Evolutionary conservation across 1,140 invertebrate species (phyloP).

Genomic region (Phymorhynchus buccinoides): DNA sequence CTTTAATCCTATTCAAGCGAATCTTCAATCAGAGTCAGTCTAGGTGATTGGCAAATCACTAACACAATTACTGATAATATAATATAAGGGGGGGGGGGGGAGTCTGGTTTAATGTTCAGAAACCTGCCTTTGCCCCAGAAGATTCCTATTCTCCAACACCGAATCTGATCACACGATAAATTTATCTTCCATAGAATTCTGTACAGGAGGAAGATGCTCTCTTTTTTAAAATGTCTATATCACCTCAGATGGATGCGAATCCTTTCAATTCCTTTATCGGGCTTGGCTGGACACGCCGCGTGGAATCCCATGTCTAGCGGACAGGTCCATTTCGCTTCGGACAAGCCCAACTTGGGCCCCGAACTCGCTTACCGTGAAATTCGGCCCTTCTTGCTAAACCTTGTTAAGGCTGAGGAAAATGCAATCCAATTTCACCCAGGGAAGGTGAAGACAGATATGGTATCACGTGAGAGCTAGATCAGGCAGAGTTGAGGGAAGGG

Average conservation of each 20-base stretch:
- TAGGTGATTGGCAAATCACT: no score
- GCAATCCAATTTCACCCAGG: neutral
- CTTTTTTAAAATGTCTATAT: neutral
- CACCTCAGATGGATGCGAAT: neutral
- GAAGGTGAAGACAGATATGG: neutral
- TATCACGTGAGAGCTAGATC: no score
- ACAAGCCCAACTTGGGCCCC: neutral
- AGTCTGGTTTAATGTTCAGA: no score
- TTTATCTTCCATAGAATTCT: neutral
- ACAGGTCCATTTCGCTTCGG: neutral
- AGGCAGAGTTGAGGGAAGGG: neutral
- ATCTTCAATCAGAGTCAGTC: no score
- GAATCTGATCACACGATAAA: neutral
- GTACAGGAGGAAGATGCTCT: neutral
- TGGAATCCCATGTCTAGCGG: neutral
- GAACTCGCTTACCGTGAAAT: constrained; percentile 5
- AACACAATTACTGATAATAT: no score
- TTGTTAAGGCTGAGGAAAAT: neutral
- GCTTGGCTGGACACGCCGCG: neutral
- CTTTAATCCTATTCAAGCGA: no score
- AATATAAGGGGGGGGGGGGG: no score
- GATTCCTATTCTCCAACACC: neutral
- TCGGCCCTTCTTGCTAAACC: neutral
- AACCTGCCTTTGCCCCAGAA: no score
- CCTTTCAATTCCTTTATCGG: neutral